Conservation (phyloP, 2,113 vertebrate genomes). For the Condylura cristata region DNA sequence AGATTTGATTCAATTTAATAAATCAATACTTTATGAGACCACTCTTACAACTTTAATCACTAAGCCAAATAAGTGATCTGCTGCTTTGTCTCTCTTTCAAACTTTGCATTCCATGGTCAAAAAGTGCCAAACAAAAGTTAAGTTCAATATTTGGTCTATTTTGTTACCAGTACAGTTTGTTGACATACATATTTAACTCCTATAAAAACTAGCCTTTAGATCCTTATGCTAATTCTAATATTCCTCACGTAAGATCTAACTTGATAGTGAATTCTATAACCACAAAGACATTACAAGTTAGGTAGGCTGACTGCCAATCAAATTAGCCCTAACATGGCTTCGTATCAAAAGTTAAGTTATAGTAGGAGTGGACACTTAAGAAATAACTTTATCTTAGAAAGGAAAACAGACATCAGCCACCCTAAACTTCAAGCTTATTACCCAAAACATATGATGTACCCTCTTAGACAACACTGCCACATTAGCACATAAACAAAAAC, state of each 20-base stretch:
- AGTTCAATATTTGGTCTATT: not conserved
- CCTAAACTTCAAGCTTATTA: slow-evolving; percentile 10
- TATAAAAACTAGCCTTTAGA: not conserved
- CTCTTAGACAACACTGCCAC: not conserved
- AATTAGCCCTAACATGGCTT: not conserved
- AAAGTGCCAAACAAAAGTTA: slow-evolving; percentile 34
- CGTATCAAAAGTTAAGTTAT: not conserved
- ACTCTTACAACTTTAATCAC: slow-evolving; percentile 36
- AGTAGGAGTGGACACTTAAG: slow-evolving; percentile 25
- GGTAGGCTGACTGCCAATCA: not conserved
- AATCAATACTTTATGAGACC: not conserved
- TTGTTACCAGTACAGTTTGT: not conserved
- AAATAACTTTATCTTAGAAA: slow-evolving; percentile 9
- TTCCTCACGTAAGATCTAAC: not conserved
- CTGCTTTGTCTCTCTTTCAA: not conserved
- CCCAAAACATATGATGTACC: not conserved
- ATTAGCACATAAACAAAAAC: not conserved
- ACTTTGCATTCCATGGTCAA: slow-evolving; percentile 20
- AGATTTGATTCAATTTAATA: slow-evolving; percentile 23
- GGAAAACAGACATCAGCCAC: slow-evolving; percentile 7
- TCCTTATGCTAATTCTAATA: slow-evolving; percentile 13
- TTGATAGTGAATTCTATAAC: slow-evolving; percentile 12
- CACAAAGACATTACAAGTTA: slow-evolving; percentile 20
- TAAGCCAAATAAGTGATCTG: slow-evolving; percentile 13
- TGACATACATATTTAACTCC: not conserved